A percentile compares a stretch with the other conserved stretches of the same genome.
These are phyloP conservation scores for Odiellus spinosus DNA, from an alignment of 2,888 invertebrate genomes.

Conservation along the genomic window DNA sequence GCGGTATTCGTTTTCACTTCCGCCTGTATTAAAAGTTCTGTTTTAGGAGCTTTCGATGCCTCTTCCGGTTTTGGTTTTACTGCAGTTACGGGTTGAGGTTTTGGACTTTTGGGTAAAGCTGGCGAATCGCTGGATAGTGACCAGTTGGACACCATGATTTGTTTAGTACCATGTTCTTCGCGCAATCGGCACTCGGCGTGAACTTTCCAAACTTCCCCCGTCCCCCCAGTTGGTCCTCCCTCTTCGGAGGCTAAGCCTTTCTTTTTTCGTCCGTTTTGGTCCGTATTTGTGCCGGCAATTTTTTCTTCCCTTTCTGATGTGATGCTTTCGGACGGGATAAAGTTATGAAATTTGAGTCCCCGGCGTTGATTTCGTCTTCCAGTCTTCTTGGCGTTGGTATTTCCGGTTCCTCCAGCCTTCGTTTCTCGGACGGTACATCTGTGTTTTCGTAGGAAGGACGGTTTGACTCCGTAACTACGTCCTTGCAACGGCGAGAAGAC, in stretches of 20 bases:
- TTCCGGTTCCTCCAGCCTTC: constrained; percentile 6
- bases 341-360: constrained; percentile 16
- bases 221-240: too few relatives aligned
- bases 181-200: constrained; percentile 15
- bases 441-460: constrained; percentile 15
- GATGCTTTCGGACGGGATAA: constrained; percentile 16
- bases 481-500: constrained; percentile 22
- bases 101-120: neutral
- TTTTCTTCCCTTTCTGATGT: constrained; percentile 15
- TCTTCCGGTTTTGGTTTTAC: neutral
- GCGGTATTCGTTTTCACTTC: neutral
- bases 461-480: constrained; percentile 16
- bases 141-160: constrained; percentile 21
- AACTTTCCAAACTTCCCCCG: constrained; percentile 12
- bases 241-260: too few relatives aligned
- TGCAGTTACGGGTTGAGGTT: neutral
- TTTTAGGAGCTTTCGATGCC: neutral
- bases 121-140: constrained; percentile 11
- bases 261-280: too few relatives aligned
- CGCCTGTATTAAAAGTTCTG: too few relatives aligned
- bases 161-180: constrained; percentile 21
- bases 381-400: too few relatives aligned
- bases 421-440: constrained; percentile 14
- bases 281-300: neutral
- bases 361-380: constrained; percentile 9